phyloP scores from a whole-genome alignment of 2,113 vertebrate species.

The Empidonax alnorum region DNA sequence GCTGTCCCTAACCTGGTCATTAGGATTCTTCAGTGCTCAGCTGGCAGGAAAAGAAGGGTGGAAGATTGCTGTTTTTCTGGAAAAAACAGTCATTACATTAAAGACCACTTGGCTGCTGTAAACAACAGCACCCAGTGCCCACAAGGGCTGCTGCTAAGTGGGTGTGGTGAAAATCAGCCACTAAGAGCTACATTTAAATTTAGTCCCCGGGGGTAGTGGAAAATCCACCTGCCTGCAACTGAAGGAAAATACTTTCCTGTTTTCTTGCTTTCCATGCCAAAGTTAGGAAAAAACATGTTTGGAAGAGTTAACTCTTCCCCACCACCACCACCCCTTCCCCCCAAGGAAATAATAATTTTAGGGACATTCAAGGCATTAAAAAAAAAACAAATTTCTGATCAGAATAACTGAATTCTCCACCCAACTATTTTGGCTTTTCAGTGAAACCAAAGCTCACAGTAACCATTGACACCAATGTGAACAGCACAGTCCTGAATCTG shows the following conservation, averaged over 20 bases:
- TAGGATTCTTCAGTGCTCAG: neutral
- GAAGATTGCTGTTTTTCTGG: slow-evolving; percentile 18
- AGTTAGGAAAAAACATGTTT: neutral
- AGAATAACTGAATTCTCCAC: neutral
- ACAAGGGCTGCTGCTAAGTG: slow-evolving; percentile 25
- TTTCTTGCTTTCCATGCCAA: slow-evolving; percentile 54
- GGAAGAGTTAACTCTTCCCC: neutral
- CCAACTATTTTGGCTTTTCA: slow-evolving; percentile 49
- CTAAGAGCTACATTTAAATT: slow-evolving; percentile 40
- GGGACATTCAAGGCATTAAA: neutral
- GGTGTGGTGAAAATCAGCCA: slow-evolving; percentile 57
- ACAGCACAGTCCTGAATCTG: slow-evolving; percentile 79
- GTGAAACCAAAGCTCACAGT: slow-evolving; percentile 89
- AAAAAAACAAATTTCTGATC: neutral
- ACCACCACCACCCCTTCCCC: too few relatives aligned
- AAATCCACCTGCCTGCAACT: slow-evolving; percentile 61
- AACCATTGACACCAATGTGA: slow-evolving; percentile 83
- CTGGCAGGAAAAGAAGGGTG: neutral
- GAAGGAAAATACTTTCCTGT: slow-evolving; percentile 59
- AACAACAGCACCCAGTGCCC: slow-evolving; percentile 42
- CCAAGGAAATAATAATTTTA: neutral
- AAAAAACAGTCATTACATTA: slow-evolving; percentile 28
- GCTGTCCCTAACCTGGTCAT: neutral
- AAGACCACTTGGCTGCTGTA: slow-evolving; percentile 26
- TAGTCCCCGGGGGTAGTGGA: slow-evolving; percentile 51